Base-by-base conservation (phyloP, 2,888 invertebrate species). In the Cantharis lateralis region DNA sequence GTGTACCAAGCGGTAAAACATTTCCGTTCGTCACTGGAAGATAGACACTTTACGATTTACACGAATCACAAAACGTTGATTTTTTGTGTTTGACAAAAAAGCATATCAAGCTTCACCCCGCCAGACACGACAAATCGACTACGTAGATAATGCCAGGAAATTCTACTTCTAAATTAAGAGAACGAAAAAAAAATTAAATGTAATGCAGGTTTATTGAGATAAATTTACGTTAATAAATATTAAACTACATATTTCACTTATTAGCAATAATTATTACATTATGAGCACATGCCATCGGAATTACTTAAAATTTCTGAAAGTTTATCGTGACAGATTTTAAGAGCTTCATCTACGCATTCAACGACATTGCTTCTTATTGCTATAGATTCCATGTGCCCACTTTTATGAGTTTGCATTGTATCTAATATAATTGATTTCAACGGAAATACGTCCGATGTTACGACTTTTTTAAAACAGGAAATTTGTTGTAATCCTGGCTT, bases 391-490 rank as follows among this genome's bases (percentile, higher is more conserved):
- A 83, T 77, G 75, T 86, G 84, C 5, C 82, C 83, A 4, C 61
- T 62, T 70, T 83, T 84, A 78, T 87, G 86, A 5, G 80, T 80
- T 18, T 83, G 81, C 16, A 87, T 83, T 13, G 85, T 84, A 5
- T 83, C 80, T 76, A 87, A 74, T n/a, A 87, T 70, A 18, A 81
- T 79, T 10, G 73, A 70, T 79, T 87, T 87, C 13, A 86, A 81
- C 1, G 87, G 86, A 61, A 80, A 72, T 2, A 87, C 82, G 24
- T 84, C 82, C n/a, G 77, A 73, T 13, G 20, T 20, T 20, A 66
- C n/a, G 3, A 5, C 18, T 20, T 83, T 83, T 77, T 83, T 84
- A 77, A 86, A 87, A 73, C 87, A 87, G 32, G 82, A 77, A 69
- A 86, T 82, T 64, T 85, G 83, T n/a, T 82, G 82, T 26, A 85